Conservation (phyloP, 2,113 vertebrate species). For the Pungitius pungitius region DNA sequence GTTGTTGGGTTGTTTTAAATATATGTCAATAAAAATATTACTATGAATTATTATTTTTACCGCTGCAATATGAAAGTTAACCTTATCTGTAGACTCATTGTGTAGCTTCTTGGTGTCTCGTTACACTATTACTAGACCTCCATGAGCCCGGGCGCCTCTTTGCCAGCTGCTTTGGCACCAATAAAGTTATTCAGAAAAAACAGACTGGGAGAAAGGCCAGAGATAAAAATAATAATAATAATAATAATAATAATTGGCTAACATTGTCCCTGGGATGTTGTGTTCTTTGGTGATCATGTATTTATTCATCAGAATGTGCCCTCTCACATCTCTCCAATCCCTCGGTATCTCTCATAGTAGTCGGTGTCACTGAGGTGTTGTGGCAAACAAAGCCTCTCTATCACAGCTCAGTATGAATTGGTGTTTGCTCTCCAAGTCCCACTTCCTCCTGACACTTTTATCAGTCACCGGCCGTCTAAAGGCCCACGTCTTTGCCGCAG, state of each 20-base stretch:
- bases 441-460: conserved; percentile 64
- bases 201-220: background rate
- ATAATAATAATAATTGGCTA: too few relatives aligned
- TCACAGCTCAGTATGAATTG: conserved; percentile 56
- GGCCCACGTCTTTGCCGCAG: conserved; percentile 38
- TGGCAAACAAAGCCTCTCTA: conserved; percentile 43
- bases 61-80: background rate
- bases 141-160: conserved; percentile 13
- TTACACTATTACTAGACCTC: conserved; percentile 11
- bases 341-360: conserved; percentile 16
- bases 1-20: background rate
- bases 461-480: conserved; percentile 60
- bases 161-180: conserved; percentile 33
- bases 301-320: conserved; percentile 22
- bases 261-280: background rate
- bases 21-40: background rate
- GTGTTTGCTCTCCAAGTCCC: conserved; percentile 61
- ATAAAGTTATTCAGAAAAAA: conserved; percentile 27
- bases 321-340: conserved; percentile 4
- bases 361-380: conserved; percentile 17
- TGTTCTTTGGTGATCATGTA: background rate
- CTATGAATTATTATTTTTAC: background rate
- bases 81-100: background rate
- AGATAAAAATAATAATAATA: background rate
- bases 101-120: conserved; percentile 5